Evolutionary conservation across 2,888 invertebrate genomes (phyloP).

Genomic region (Phyllotreta cruciferae): DNA sequence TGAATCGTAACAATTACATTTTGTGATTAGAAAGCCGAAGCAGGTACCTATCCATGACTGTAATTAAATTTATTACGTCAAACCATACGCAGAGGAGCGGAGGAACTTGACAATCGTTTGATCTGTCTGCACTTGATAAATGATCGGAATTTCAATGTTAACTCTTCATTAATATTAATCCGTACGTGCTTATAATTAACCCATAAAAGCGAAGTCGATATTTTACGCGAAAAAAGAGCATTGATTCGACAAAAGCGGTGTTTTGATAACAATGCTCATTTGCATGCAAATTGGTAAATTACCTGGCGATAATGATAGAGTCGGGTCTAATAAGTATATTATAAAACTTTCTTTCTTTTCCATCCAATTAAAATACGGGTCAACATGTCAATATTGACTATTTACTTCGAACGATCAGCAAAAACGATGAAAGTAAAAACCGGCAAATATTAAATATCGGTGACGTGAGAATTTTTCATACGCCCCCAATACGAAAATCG

Average conservation of each 20-base stretch:
- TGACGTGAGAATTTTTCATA: conserved; percentile 30
- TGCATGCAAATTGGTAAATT: background rate
- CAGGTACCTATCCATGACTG: background rate
- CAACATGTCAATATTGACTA: conserved; percentile 13
- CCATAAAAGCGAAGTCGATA: background rate
- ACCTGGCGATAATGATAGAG: conserved; percentile 8
- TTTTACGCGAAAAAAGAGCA: background rate
- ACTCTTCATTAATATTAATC: too few species aligned
- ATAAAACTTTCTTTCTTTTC: conserved; percentile 9
- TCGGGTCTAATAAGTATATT: background rate
- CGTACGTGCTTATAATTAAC: too few species aligned
- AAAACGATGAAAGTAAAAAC: conserved; percentile 17
- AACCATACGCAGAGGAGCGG: background rate
- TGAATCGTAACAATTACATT: conserved; percentile 8
- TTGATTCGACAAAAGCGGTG: background rate
- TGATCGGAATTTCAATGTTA: conserved; percentile 5
- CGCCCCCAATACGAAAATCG: conserved; percentile 29
- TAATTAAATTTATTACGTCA: conserved; percentile 14
- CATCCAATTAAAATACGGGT: conserved; percentile 11
- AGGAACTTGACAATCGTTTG: conserved; percentile 8
- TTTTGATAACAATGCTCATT: background rate
- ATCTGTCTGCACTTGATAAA: conserved; percentile 2
- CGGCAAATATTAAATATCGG: conserved; percentile 16
- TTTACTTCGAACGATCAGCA: conserved; percentile 1
- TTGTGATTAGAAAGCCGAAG: conserved; percentile 13